phyloP scores from a whole-genome alignment of 2,113 vertebrate species.

The Centropus unirufus region DNA sequence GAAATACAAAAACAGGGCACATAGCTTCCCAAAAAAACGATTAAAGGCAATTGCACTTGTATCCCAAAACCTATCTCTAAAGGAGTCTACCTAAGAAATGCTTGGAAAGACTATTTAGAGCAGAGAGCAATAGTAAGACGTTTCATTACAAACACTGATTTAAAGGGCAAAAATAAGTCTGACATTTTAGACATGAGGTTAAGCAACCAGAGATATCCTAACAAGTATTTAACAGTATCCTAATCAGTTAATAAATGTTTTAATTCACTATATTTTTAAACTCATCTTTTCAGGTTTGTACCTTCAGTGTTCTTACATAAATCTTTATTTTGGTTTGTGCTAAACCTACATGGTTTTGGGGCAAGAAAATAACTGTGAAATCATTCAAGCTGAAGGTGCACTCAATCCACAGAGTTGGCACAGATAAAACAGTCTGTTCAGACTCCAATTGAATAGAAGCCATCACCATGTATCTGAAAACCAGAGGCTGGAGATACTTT shows the following conservation, averaged over 20 bases:
- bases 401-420: not conserved
- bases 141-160: not conserved
- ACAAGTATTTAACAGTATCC: not conserved
- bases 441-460: not conserved
- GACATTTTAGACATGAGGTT: not conserved
- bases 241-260: not conserved
- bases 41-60: not conserved
- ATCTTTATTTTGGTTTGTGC: not conserved
- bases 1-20: not conserved
- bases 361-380: not conserved
- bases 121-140: not conserved
- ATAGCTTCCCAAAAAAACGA: not conserved
- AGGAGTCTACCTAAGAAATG: not conserved
- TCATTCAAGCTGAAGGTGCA: not conserved
- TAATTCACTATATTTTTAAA: not conserved
- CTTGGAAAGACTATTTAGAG: not conserved
- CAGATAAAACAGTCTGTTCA: not conserved
- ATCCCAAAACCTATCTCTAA: not conserved
- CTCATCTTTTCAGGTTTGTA: not conserved
- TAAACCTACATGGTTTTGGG: not conserved
- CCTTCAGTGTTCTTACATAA: not conserved
- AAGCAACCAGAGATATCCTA: not conserved
- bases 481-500: not conserved
- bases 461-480: not conserved
- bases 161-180: not conserved